Evolutionary conservation across 2,888 invertebrate species (phyloP), one percentile per base, ranked within the genome.

Genomic region (Agriotes lineatus): DNA sequence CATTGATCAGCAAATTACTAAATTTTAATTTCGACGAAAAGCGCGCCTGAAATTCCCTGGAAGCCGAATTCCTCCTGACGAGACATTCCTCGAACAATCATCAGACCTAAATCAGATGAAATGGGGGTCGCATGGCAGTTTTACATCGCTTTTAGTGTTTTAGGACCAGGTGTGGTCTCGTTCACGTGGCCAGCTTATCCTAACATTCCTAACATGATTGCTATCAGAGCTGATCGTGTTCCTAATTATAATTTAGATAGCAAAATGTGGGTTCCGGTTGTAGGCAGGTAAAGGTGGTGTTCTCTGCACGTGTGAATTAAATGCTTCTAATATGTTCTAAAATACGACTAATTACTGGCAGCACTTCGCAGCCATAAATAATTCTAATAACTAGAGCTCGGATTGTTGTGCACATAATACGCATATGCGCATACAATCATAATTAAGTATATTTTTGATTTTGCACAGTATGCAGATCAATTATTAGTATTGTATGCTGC

Each of bases 221-320:
- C 64, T 65, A 65, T 65, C 64, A 35, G 48, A 35, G 18, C 25
- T 44, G 54, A 65, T 56, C 64, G 58, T 58, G 64, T 65, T 65
- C 58, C 64, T 65, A 65, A 65, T 65, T 65, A 58, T 65, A 65
- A 65, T 65, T 65, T 65, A 65, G 64, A 65, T 65, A 58, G 64
- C 64, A 48, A 58, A 57, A 65, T 65, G 64, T 48, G 64, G 64
- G 64, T 57, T 54, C 63, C 20, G 3, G 54, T 44, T 33, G 54
- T 52, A 56, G 45, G 63, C 56, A 63, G 63, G 63, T 63, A 63
- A 61, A 61, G n/a, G 22, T 33, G 14, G 33, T 30, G 10, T 33
- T 52, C 18, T 19, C n/a, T 45, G 20, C n/a, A 42, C 42, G 12
- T 9, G 12, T 12, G 37, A 12, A 3, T 14, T 37, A 37, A 37